A percentile compares a stretch with the other conserved stretches of the same genome.
Evolutionary conservation across 1,140 invertebrate species (phyloP).

Genomic region (Papilio xuthus): DNA sequence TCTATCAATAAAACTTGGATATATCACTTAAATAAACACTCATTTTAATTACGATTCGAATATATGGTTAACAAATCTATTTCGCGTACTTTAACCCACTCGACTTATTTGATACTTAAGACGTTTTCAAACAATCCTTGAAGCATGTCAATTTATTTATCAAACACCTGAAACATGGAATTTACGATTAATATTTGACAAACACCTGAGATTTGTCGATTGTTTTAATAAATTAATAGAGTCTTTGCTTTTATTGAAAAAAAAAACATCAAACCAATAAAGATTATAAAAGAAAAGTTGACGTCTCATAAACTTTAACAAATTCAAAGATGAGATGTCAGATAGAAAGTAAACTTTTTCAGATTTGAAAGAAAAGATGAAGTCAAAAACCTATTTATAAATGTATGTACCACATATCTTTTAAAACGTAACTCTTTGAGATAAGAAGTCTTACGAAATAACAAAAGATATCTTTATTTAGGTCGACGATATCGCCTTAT

Average conservation of each 20-base stretch:
- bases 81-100: background rate
- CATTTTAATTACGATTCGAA: too few relatives aligned
- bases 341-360: background rate
- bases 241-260: background rate
- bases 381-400: background rate
- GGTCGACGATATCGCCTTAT: background rate
- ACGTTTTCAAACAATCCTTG: background rate
- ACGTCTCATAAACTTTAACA: background rate
- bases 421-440: background rate
- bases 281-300: background rate
- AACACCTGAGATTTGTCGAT: background rate
- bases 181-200: background rate
- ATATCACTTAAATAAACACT: too few relatives aligned
- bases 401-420: background rate
- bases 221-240: background rate
- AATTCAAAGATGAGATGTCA: background rate
- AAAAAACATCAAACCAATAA: background rate
- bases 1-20: too few relatives aligned
- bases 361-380: background rate
- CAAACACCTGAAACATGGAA: background rate
- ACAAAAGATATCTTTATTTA: conserved; percentile 3
- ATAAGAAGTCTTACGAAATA: background rate
- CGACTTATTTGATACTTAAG: background rate
- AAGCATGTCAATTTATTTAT: background rate
- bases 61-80: too few relatives aligned